Evolutionary conservation across 2,888 invertebrate genomes (phyloP).

Genomic region (Plagodis dolabraria): DNA sequence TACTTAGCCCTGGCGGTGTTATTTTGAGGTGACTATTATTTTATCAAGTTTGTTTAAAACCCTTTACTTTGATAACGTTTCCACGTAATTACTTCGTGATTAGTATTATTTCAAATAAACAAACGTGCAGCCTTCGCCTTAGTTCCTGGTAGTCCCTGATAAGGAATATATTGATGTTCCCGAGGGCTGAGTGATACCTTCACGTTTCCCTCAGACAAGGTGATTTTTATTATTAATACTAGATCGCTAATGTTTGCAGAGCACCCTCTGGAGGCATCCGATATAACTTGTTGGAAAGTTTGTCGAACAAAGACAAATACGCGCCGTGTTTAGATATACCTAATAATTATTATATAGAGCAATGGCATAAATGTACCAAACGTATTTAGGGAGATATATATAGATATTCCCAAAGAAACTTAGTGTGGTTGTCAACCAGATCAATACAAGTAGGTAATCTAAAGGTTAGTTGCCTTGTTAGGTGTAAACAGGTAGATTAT

Average conservation of each 20-base stretch:
- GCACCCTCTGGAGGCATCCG: conserved; percentile 15
- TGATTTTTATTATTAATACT: conserved; percentile 52
- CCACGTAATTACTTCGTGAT: not conserved
- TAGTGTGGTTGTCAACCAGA: too few relatives aligned
- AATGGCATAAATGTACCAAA: not conserved
- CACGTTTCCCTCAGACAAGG: conserved; percentile 36
- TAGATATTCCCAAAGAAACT: not conserved
- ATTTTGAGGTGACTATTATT: too few relatives aligned
- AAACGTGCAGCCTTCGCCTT: conserved; percentile 17
- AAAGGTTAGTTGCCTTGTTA: too few relatives aligned
- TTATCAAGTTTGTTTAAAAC: too few relatives aligned
- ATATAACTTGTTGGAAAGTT: conserved; percentile 19
- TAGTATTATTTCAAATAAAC: conserved; percentile 3
- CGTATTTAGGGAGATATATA: not conserved
- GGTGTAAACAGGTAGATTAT: too few relatives aligned
- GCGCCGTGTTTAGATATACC: conserved; percentile 14
- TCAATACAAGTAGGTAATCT: too few relatives aligned
- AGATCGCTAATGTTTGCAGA: conserved; percentile 22
- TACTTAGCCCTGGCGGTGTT: too few relatives aligned
- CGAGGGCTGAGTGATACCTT: conserved; percentile 51
- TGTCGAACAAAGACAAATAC: conserved; percentile 14
- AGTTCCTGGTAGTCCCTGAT: conserved; percentile 43
- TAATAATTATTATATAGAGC: conserved; percentile 22
- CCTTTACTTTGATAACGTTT: not conserved
- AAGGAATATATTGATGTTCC: conserved; percentile 57